Evolutionary conservation across 64 coral and sea anemone genomes (phyloP), one percentile per base, ranked within the genome.

Genomic region (Montipora sp.): DNA sequence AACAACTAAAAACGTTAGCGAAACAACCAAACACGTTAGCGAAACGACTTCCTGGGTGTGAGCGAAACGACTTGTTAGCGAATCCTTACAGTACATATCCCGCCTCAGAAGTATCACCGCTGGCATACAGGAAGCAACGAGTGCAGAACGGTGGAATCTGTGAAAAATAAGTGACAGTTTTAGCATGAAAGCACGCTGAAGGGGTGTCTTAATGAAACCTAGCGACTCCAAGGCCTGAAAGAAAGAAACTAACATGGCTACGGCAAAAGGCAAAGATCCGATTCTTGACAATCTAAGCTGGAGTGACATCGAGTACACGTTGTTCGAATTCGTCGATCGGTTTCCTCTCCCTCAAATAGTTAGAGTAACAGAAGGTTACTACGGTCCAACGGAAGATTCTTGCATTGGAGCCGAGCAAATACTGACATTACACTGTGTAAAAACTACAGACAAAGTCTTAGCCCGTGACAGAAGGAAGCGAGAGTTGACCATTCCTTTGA

Each of bases 291-390:
- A 95, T 67, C n/a, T 98, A 20, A 58, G 87, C 3, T 98, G 96
- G 96, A 92, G 77, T 14, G 88, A 92, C 20, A 91, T 95, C 21
- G 96, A 98, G 49, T 90, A 95, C 87, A 95, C 73, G n/a, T 51
- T 98, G 3, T 74, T 55, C 19, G 96, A 98, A 16, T 98, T 98
- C 72, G 96, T 98, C 23, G 90, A 92, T 73, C 92, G 95, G 21
- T 98, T 95, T 98, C 80, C 86, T 13, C 80, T 98, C 2, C 96
- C 96, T 13, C 96, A 98, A 95, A 93, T 98, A 77, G 96, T 95
- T 4, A 91, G 86, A 59, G 96, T 98, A 16, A 77, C 92, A 84
- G 96, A 98, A 68, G 96, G 96, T 58, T 98, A 98, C 61, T 98
- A 98, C 18, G 96, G 96, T 15, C 93, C 96, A 1, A 87, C 89